Evolutionary conservation across 2,113 vertebrate genomes (phyloP).

Genomic region (Anolis sagrei): DNA sequence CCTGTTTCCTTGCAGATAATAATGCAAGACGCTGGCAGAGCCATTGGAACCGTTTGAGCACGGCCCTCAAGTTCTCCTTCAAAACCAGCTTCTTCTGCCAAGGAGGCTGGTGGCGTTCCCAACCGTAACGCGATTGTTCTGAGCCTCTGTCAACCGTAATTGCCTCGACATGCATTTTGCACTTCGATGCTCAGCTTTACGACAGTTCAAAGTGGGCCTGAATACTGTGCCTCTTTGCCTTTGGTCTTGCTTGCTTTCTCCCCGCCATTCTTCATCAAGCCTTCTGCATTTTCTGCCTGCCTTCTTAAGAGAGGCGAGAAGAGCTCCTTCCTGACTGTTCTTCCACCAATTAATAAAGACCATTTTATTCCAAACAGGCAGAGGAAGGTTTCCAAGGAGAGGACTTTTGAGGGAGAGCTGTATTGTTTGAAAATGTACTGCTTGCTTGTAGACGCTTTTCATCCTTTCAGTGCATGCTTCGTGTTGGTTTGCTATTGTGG

Average conservation of each 20-base stretch:
- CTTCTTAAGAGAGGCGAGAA: background rate
- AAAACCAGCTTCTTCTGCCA: constrained; percentile 47
- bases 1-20: constrained; percentile 42
- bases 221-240: background rate
- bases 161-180: background rate
- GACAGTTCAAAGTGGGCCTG: background rate
- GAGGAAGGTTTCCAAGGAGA: background rate
- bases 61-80: constrained; percentile 37
- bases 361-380: background rate
- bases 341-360: background rate
- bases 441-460: no score
- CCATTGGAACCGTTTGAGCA: background rate
- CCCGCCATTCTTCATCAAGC: background rate
- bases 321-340: no score
- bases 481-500: no score
- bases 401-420: background rate
- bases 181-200: constrained; percentile 26
- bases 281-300: background rate
- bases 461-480: no score
- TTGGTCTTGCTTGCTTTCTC: constrained; percentile 26
- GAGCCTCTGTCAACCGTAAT: background rate
- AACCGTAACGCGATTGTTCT: constrained; percentile 36
- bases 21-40: background rate
- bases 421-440: background rate
- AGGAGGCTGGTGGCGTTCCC: constrained; percentile 28